Evolutionary conservation across 2,888 invertebrate genomes (phyloP), one percentile per base, ranked within the genome.

Genomic region (Oscheius sp.): DNA sequence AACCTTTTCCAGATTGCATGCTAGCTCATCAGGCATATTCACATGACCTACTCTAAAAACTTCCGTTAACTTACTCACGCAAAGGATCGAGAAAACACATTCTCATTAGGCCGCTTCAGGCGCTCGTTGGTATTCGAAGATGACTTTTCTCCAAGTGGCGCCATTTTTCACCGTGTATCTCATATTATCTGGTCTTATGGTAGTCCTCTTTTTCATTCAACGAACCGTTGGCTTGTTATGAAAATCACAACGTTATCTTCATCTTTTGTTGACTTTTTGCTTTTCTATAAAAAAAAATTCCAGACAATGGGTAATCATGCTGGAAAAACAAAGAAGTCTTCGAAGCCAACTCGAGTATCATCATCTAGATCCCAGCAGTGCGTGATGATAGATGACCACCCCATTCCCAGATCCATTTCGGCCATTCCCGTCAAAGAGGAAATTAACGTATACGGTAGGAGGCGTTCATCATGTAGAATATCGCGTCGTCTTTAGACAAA

Each of bases 381-480:
- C 17, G 65, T 67, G 45, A 54, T 68, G 63, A 63, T 68, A 14
- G 66, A 69, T 9, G 57, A 62, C 33, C 67, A 67, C 47, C 63
- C 70, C 22, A 72, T 74, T 67, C 72, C 74, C 8, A 65, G 74
- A 68, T 74, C 74, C 33, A 68, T 70, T 32, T 74, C 74, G 12
- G 72, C 70, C 44, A 68, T 70, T 20, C 66, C 68, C 3, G 54
- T 70, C 38, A 59, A 59, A 26, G 59, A 59, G 44, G 47, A 56
- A 45, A 65, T 32, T 44, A 36, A 24, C 24, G 50, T 38, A 22
- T 64, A 50, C 50, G 50, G 63, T 64, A 50, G 50, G 50, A 59
- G 30, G 30, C 41, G 57, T 38, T 59, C 30, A 59, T 44, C 36
- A 32, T 36, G 32, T 33, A 20, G 20, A 9, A 47, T 32, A 50